phyloP scores from a whole-genome alignment of 1,140 invertebrate genomes.

The Tetramorium simillimum region DNA sequence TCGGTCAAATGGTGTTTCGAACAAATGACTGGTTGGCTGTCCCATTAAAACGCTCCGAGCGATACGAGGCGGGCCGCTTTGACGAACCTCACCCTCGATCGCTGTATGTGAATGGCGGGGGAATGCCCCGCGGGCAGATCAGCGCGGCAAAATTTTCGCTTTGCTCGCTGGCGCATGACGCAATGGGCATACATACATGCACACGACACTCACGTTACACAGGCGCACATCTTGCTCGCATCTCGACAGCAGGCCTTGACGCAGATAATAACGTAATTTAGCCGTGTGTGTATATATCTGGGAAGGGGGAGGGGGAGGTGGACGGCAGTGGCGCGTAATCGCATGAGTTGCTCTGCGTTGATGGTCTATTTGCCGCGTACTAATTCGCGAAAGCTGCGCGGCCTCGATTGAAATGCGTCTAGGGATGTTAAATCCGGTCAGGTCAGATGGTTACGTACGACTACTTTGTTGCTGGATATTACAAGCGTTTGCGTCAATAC shows the following conservation, averaged over 20 bases:
- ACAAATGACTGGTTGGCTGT: constrained; percentile 27
- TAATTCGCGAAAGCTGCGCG: constrained; percentile 3
- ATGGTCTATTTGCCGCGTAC: constrained; percentile 27
- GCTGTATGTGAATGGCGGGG: constrained; percentile 30
- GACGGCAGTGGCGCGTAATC: constrained; percentile 24
- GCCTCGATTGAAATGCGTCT: constrained; percentile 37
- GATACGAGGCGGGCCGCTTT: constrained; percentile 40
- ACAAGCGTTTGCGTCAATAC: neutral
- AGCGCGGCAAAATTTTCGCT: constrained; percentile 54
- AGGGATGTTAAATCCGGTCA: constrained; percentile 19
- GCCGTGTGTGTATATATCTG: constrained; percentile 44
- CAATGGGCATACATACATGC: constrained; percentile 29
- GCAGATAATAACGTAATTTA: constrained; percentile 73
- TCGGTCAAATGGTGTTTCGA: constrained; percentile 46
- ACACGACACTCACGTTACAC: neutral
- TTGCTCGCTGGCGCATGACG: constrained; percentile 58
- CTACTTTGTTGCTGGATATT: neutral
- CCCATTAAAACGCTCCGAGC: constrained; percentile 50
- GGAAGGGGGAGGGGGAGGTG: neutral
- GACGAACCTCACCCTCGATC: constrained; percentile 37
- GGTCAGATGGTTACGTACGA: neutral
- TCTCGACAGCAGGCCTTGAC: constrained; percentile 47
- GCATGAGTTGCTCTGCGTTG: constrained; percentile 33
- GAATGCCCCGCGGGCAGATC: constrained; percentile 45
- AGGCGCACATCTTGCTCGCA: constrained; percentile 33